Percentiles rank a stretch among this genome's conserved stretches.
These are phyloP conservation scores for Alsophila aescularia DNA, from an alignment of 2,888 invertebrate species.

Conservation along the genomic window DNA sequence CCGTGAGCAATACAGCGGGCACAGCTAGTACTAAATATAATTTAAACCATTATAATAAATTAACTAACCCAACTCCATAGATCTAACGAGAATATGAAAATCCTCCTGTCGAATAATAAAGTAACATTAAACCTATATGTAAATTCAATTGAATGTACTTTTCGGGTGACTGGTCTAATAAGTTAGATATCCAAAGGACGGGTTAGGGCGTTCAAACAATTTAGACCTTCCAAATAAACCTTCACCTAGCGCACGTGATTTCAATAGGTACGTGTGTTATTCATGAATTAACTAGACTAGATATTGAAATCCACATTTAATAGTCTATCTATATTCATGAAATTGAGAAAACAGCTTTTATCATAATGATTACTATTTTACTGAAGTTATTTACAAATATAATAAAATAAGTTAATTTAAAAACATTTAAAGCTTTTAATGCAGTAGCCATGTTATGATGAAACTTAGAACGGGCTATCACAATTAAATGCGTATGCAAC, in stretches of 20 bases:
- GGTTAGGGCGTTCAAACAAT: constrained; percentile 6
- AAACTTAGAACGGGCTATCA: too few species aligned
- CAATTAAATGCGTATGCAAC: too few species aligned
- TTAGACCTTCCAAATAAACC: constrained; percentile 15
- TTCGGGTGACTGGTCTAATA: neutral
- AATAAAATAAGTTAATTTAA: too few species aligned
- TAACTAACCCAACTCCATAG: neutral
- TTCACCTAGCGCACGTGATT: neutral
- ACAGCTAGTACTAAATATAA: neutral
- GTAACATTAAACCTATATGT: constrained; percentile 9
- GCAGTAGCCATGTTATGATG: too few species aligned
- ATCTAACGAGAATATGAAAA: neutral
- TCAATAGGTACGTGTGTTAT: neutral
- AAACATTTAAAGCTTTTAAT: too few species aligned
- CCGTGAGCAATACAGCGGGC: neutral
- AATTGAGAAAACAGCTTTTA: too few species aligned
- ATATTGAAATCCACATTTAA: too few species aligned
- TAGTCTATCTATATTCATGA: neutral
- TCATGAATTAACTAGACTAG: too few species aligned
- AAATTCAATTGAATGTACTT: constrained; percentile 3
- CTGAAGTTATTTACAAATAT: too few species aligned
- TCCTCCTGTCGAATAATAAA: neutral
- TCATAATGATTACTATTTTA: too few species aligned
- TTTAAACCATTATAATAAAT: too few species aligned
- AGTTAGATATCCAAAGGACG: constrained; percentile 2